Conservation (phyloP, 2,888 invertebrate genomes). For the Chrysolina americana region DNA sequence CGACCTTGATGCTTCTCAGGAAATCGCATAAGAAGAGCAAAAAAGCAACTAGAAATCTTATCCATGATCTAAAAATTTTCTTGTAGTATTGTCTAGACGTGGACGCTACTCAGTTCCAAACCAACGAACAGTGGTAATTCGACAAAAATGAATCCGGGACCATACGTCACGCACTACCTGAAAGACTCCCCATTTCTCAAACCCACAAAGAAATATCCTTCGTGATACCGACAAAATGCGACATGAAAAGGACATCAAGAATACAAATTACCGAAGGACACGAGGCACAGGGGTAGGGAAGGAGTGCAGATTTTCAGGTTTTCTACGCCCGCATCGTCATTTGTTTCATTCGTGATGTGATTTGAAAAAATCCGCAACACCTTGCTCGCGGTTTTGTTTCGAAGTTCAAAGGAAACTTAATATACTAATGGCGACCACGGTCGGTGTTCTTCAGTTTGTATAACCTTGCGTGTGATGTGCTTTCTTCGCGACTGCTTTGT, state of each 20-base stretch:
- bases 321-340: slow-evolving; percentile 3
- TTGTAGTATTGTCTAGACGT: too few relatives aligned
- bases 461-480: not conserved
- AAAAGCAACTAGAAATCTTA: too few relatives aligned
- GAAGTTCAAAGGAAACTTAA: slow-evolving; percentile 13
- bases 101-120: too few relatives aligned
- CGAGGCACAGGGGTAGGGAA: not conserved
- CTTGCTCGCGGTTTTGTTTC: slow-evolving; percentile 16
- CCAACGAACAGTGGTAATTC: not conserved
- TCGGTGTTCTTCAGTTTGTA: too few relatives aligned
- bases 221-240: slow-evolving; percentile 4
- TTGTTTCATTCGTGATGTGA: slow-evolving; percentile 11
- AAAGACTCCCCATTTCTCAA: slow-evolving; percentile 7
- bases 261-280: slow-evolving; percentile 15
- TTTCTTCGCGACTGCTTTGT: not conserved
- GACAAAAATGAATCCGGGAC: not conserved
- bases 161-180: slow-evolving; percentile 4
- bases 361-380: slow-evolving; percentile 3
- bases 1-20: too few relatives aligned
- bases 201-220: not conserved
- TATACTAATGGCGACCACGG: not conserved
- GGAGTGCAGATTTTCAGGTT: not conserved
- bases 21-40: too few relatives aligned
- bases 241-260: slow-evolving; percentile 16
- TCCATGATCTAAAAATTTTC: too few relatives aligned